Conservation (phyloP, 2,113 vertebrate species). For the Paracyprichromis sp. region DNA sequence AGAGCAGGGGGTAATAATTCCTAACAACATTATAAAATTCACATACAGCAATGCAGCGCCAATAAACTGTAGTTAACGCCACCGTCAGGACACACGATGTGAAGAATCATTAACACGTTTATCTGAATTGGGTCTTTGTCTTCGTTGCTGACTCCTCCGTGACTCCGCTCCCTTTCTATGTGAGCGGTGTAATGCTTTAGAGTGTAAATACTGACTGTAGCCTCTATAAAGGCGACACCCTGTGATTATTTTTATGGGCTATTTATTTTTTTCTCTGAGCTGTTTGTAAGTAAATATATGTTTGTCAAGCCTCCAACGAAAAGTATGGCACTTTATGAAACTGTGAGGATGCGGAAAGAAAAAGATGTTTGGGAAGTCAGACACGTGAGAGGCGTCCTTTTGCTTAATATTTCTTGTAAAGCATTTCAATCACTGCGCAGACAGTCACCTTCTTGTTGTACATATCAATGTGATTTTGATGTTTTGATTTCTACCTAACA, state of each 20-base stretch:
- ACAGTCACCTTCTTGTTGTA: conserved; percentile 14
- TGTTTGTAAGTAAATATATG: neutral
- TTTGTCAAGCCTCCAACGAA: neutral
- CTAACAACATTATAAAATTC: neutral
- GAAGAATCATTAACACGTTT: neutral
- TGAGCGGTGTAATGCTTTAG: neutral
- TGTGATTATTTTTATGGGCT: neutral
- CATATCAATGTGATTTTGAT: conserved; percentile 21
- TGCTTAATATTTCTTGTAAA: neutral
- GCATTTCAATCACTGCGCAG: conserved; percentile 32
- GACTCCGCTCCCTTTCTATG: neutral
- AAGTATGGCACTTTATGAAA: conserved; percentile 7
- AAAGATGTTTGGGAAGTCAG: neutral
- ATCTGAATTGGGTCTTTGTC: neutral
- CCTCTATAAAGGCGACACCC: neutral
- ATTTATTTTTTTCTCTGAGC: neutral
- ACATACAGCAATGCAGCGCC: neutral
- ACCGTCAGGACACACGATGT: neutral
- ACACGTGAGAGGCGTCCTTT: neutral
- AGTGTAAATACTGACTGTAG: conserved; percentile 1
- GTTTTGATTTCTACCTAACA: conserved; percentile 26
- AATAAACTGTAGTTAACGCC: neutral
- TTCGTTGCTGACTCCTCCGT: neutral
- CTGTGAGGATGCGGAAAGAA: neutral
- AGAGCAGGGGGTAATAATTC: neutral